Percentiles rank a stretch among this genome's conserved stretches.
These are phyloP conservation scores for Bombus pyrosoma DNA, from an alignment of 1,140 invertebrate species.

Conservation along the genomic window DNA sequence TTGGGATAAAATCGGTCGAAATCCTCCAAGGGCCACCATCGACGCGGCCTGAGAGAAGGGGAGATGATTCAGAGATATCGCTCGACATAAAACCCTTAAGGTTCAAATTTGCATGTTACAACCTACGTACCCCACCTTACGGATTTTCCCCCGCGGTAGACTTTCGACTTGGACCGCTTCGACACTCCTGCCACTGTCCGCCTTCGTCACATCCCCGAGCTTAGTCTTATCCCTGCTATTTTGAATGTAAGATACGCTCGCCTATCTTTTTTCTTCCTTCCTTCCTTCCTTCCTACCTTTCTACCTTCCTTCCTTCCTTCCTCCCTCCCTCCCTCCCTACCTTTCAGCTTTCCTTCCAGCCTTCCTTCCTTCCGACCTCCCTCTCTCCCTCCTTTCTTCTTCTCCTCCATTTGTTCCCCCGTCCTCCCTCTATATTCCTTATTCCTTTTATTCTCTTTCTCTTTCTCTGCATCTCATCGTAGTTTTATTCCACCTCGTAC, in stretches of 20 bases:
- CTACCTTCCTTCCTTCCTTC: neutral
- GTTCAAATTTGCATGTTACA: slow-evolving; percentile 83
- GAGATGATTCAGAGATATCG: slow-evolving; percentile 81
- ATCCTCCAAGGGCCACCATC: slow-evolving; percentile 68
- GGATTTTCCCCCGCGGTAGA: slow-evolving; percentile 58
- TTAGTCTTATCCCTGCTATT: slow-evolving; percentile 76
- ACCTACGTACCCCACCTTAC: slow-evolving; percentile 70
- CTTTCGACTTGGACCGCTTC: slow-evolving; percentile 54
- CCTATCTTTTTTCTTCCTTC: neutral
- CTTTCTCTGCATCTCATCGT: too few species aligned
- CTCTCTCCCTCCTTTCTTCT: too few species aligned
- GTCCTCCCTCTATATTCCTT: too few species aligned
- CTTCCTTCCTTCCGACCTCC: too few species aligned
- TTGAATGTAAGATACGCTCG: slow-evolving; percentile 75
- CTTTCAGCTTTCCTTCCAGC: neutral
- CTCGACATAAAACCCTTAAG: slow-evolving; percentile 82
- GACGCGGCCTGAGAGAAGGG: slow-evolving; percentile 56
- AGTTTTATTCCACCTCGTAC: too few species aligned
- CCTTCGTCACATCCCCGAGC: slow-evolving; percentile 61
- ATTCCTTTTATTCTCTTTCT: too few species aligned
- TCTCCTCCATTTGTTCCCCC: too few species aligned
- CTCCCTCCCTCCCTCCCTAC: neutral
- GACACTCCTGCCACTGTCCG: slow-evolving; percentile 53
- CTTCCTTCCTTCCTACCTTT: neutral
- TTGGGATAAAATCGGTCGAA: slow-evolving; percentile 74